Conservation (phyloP, 2,797 vertebrate species). For the Macropodus opercularis region DNA sequence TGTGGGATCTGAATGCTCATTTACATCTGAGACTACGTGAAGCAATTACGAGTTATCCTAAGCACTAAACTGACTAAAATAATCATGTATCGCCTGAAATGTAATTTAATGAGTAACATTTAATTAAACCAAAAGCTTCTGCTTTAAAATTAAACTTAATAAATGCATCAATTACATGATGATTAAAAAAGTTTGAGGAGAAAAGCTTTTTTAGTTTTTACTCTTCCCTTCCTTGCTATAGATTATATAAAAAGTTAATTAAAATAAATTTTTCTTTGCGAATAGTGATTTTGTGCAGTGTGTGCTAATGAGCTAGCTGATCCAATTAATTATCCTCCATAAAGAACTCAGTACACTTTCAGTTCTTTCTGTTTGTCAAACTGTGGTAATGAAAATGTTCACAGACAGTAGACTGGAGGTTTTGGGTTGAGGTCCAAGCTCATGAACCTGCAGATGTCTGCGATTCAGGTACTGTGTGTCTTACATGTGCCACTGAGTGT, state of each 20-base stretch:
- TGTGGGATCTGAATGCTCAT: background rate
- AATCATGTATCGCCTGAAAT: background rate
- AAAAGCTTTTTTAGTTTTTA: constrained; percentile 4
- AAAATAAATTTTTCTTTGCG: constrained; percentile 11
- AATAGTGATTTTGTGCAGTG: constrained; percentile 14
- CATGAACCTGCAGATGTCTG: too few species aligned
- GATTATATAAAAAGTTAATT: constrained; percentile 34
- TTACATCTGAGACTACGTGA: constrained; percentile 1
- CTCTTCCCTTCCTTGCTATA: background rate
- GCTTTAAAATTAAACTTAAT: constrained; percentile 9
- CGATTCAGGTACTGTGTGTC: too few species aligned
- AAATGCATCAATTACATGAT: constrained; percentile 2
- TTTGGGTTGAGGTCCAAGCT: too few species aligned
- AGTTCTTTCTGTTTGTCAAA: constrained; percentile 29
- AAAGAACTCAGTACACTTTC: constrained; percentile 43
- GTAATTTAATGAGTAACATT: constrained; percentile 7
- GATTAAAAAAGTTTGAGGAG: constrained; percentile 20
- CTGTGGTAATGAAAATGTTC: constrained; percentile 18
- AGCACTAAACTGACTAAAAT: background rate
- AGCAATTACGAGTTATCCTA: background rate
- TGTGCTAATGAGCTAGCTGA: constrained; percentile 22
- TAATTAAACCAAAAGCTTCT: background rate
- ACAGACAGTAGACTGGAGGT: constrained; percentile 5
- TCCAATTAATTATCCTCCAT: constrained; percentile 48
- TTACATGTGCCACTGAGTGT: too few species aligned